Base-by-base conservation (phyloP, 1,140 invertebrate genomes). In the Caenorhabditis briggsae region DNA sequence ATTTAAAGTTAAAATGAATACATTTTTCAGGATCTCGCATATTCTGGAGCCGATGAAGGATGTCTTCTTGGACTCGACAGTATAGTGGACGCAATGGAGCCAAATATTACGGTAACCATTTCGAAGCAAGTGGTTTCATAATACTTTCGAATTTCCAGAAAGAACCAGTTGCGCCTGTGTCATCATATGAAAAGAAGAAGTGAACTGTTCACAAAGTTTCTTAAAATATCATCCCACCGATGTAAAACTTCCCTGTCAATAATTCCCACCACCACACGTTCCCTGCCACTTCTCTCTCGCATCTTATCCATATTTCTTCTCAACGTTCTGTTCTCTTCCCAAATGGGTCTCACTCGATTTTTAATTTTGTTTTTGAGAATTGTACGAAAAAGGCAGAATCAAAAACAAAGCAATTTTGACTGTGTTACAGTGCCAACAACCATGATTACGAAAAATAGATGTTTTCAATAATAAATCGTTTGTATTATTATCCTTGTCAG, bases 261-360 rank as follows among this genome's bases (percentile, higher is more conserved):
- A 2, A 23, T 46, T 70, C 43, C 11, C 33, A 9, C 11, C 7
- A n/a, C 6, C 33, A 12, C 14, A 23, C 46, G 46, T 46, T 7
- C 18, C 46, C 23, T 12, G 50, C 50, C 70, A 33, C n/a, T 12
- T 78, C 46, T 50, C n/a, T 41, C 23, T 46, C 46, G 46, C 46
- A 50, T 18, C 20, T 78, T 78, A 78, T n/a, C 46, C 43, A 78
- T 78, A n/a, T 78, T 78, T 78, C 70, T 20, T 50, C 33, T 9
- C 46, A n/a, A 53, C 70, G 46, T 53, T 78, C 9, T 46, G 70
- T 78, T 78, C 70, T 53, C 70, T n/a, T 11, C 61, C 9, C n/a
- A 78, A 78, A 78, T 78, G 70, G 70, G 70, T 78, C 70, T 78
- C 70, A 50, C 16, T 70, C 18, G 41, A 25, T 70, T 70, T 70